Conservation (phyloP, 2,797 vertebrate genomes). For the Acanthurus leucopareius region DNA sequence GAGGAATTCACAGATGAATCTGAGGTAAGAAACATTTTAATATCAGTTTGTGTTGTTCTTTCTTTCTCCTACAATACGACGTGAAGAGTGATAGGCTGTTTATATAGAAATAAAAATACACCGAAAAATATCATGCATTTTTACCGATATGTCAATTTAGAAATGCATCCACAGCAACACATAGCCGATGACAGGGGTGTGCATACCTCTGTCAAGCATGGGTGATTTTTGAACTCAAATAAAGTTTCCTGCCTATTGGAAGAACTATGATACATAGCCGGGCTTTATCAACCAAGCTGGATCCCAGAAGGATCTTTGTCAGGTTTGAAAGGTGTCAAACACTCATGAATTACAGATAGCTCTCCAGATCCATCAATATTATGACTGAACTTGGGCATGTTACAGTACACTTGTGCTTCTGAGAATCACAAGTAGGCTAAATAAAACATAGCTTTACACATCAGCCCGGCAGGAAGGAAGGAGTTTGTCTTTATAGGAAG, state of each 20-base stretch:
- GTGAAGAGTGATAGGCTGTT: background rate
- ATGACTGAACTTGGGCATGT: constrained; percentile 63
- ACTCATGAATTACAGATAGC: constrained; percentile 81
- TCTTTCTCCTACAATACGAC: background rate
- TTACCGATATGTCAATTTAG: constrained; percentile 55
- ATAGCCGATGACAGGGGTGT: constrained; percentile 57
- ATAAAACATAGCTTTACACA: constrained; percentile 82
- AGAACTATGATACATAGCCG: constrained; percentile 63
- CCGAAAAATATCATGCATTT: constrained; percentile 47
- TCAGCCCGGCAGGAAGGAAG: constrained; percentile 66
- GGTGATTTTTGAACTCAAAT: constrained; percentile 60
- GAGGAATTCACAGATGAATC: constrained; percentile 97
- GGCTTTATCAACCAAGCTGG: constrained; percentile 63
- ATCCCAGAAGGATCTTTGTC: constrained; percentile 79
- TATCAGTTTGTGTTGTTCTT: constrained; percentile 7
- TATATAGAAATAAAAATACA: background rate
- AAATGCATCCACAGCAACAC: constrained; percentile 56
- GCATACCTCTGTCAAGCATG: constrained; percentile 62
- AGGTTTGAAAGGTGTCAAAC: constrained; percentile 79
- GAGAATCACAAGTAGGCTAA: constrained; percentile 76
- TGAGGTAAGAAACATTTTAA: constrained; percentile 88
- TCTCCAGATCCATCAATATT: constrained; percentile 74
- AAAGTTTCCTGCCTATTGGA: constrained; percentile 54
- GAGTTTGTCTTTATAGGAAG: constrained; percentile 71
- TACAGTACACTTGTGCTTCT: constrained; percentile 68